These are phyloP conservation scores for Odontesthes bonariensis DNA, from an alignment of 2,113 vertebrate species.

Conservation along the genomic window DNA sequence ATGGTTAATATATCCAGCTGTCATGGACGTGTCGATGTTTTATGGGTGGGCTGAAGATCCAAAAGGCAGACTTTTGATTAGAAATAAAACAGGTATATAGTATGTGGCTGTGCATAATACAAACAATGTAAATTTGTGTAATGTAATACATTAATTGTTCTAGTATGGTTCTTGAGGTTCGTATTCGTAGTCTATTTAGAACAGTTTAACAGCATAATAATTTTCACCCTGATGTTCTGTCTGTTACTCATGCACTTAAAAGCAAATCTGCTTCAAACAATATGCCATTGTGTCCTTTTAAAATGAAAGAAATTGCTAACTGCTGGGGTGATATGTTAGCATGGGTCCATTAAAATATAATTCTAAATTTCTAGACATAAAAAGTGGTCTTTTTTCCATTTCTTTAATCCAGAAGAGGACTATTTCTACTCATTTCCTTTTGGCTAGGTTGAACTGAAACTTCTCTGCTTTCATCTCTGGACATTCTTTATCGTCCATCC, in stretches of 20 bases:
- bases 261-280: too few relatives aligned
- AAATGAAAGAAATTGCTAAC: not conserved
- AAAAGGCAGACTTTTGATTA: not conserved
- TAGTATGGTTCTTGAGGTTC: not conserved
- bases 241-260: too few relatives aligned
- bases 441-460: conserved; percentile 5
- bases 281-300: not conserved
- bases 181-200: not conserved
- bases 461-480: not conserved
- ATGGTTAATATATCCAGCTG: conserved; percentile 29
- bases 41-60: not conserved
- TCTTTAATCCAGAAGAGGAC: not conserved
- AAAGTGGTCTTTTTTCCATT: not conserved
- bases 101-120: not conserved
- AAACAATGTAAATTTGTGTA: not conserved
- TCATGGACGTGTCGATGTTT: conserved; percentile 1
- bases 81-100: not conserved
- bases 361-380: not conserved
- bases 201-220: too few relatives aligned
- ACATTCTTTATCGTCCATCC: not conserved
- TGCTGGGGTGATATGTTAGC: not conserved
- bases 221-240: too few relatives aligned
- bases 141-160: not conserved
- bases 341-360: not conserved
- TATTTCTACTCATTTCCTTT: not conserved